Evolutionary conservation across 2,113 vertebrate species (phyloP), one percentile per base, ranked within the genome.

Genomic region (Galeopterus variegatus): DNA sequence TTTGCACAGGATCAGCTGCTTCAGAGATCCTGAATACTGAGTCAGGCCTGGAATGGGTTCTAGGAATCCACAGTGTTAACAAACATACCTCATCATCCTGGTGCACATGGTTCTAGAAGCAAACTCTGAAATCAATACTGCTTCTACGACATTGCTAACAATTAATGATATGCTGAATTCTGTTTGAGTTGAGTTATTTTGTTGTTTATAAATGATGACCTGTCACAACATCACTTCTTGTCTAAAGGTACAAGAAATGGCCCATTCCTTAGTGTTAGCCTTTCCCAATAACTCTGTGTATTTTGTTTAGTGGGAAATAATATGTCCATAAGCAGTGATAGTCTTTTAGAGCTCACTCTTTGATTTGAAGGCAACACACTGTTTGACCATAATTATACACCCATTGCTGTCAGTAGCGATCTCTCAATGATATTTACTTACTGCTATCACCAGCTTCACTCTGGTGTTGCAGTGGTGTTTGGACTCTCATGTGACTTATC

Each of bases 181-280:
- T 80, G 15, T 80, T 83, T 83, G 90, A 87, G 70, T 60, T 79
- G 45, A 95, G 75, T 81, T 96, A 24, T 58, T 88, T 72, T 75
- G 28, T 41, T 90, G 45, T 56, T 87, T 73, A 17, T 83, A 67
- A 82, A 86, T 86, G 56, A 50, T 67, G 36, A 58, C 50, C 41
- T n/a, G 2, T 56, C 58, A 36, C 3, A 69, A 21, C 1, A 58
- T 94, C 24, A 28, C 5, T 4, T 83, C 56, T 54, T 18, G 3
- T 56, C 28, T 58, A 82, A 95, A 45, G 28, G n/a, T 19, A 41
- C 41, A 95, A 73, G 31, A 41, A 92, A 54, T 33, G 24, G 12
- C 11, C 5, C 33, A 31, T 5, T 26, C 23, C n/a, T 65, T 81
- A 70, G 23, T 36, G 18, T 50, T 19, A 26, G 19, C 33, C 8